A percentile compares a stretch with the other conserved stretches of the same genome.
Evolutionary conservation across 1,140 invertebrate genomes (phyloP).

Genomic region (Sesamia nonagrioides): DNA sequence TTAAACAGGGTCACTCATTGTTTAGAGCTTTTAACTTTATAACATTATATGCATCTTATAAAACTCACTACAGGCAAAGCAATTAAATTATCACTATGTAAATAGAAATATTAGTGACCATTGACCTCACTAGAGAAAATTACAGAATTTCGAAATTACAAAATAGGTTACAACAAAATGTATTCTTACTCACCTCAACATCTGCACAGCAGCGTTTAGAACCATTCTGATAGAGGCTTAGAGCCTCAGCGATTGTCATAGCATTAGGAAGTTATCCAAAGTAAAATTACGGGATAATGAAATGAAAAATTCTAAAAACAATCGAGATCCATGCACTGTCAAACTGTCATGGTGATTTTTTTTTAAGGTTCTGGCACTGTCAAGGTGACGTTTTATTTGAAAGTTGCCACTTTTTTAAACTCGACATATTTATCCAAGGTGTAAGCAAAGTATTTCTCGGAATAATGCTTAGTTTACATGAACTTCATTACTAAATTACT

Average conservation of each 20-base stretch:
- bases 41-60: not conserved
- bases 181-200: constrained; percentile 89
- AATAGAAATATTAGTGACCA: constrained; percentile 12
- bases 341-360: constrained; percentile 42
- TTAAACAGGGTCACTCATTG: constrained; percentile 2
- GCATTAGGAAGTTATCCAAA: constrained; percentile 76
- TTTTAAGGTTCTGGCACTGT: not conserved
- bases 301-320: constrained; percentile 77
- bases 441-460: too few relatives aligned
- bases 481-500: too few relatives aligned
- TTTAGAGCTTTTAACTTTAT: not conserved
- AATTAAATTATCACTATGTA: not conserved
- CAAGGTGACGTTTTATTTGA: constrained; percentile 29
- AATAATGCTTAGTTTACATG: not conserved
- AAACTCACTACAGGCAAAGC: not conserved
- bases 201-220: constrained; percentile 91
- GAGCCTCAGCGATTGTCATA: constrained; percentile 83
- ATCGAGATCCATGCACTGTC: constrained; percentile 71
- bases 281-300: constrained; percentile 62
- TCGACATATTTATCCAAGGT: not conserved
- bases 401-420: constrained; percentile 9
- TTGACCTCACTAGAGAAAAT: constrained; percentile 12
- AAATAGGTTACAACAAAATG: constrained; percentile 47
- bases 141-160: constrained; percentile 56
- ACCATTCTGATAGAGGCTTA: constrained; percentile 89